phyloP scores from a whole-genome alignment of 1,140 invertebrate genomes.

The Ephestia elutella region DNA sequence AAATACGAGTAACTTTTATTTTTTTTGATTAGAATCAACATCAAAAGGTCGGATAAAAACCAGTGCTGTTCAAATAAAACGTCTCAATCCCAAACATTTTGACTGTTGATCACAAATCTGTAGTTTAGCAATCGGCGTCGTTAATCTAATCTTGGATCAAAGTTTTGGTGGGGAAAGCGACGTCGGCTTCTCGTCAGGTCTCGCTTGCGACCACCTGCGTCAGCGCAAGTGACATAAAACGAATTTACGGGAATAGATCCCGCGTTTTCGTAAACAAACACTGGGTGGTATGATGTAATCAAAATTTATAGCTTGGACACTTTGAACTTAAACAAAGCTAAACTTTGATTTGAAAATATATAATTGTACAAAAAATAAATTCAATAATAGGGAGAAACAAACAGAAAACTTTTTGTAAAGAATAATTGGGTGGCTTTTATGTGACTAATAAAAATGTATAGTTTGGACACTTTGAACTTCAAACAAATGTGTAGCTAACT shows the following conservation, averaged over 20 bases:
- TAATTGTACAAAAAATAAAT: no score
- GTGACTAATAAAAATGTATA: no score
- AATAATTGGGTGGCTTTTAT: no score
- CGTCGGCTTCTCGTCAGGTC: slow-evolving; percentile 24
- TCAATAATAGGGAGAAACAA: no score
- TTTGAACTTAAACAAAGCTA: no score
- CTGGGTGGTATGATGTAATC: neutral
- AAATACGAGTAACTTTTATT: neutral
- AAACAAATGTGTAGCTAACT: no score
- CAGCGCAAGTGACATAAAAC: slow-evolving; percentile 6
- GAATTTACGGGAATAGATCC: neutral
- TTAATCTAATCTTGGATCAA: slow-evolving; percentile 40
- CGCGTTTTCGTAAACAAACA: neutral
- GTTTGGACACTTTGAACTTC: no score
- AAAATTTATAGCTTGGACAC: no score
- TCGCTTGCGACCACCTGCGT: neutral
- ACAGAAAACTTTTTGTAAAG: no score
- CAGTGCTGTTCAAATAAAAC: neutral
- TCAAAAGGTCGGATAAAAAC: neutral
- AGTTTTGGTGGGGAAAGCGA: slow-evolving; percentile 28
- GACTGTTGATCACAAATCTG: neutral
- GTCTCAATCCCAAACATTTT: neutral
- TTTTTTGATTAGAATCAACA: no score
- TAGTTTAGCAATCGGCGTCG: slow-evolving; percentile 15
- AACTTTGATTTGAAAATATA: no score